A percentile compares a stretch with the other conserved stretches of the same genome.
Conservation (phyloP, 1,140 invertebrate genomes). For the Ganaspis sp. region DNA sequence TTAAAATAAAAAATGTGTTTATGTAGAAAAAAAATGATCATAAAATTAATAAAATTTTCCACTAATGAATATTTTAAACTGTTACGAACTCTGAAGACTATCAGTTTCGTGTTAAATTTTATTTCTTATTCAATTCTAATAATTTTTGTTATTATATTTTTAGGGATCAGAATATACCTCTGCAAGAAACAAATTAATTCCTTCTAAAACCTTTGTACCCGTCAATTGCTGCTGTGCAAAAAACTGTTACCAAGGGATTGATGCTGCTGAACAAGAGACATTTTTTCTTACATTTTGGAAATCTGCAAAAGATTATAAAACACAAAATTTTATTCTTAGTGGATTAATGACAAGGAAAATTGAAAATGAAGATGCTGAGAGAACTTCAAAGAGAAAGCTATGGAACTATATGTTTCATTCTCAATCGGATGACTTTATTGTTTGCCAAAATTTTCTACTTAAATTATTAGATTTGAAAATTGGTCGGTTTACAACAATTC, state of each 20-base stretch:
- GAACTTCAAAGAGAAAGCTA: no score
- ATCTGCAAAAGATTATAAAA: not conserved
- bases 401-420: not conserved
- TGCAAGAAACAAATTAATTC: not conserved
- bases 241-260: not conserved
- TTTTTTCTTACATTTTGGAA: not conserved
- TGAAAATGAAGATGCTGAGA: not conserved
- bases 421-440: not conserved
- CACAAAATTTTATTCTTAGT: not conserved
- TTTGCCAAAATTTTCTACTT: not conserved
- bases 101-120: not conserved
- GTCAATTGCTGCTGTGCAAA: not conserved
- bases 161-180: not conserved
- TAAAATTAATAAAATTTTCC: no score
- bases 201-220: not conserved
- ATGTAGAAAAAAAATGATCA: no score
- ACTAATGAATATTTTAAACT: no score
- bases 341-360: not conserved
- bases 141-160: not conserved
- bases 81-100: no score
- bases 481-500: conserved; percentile 23
- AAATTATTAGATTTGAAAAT: conserved; percentile 25
- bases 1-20: no score
- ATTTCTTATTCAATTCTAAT: no score
- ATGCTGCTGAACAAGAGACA: not conserved